Base-by-base conservation (phyloP, 2,113 vertebrate genomes). In the Ceyx melanurus region DNA sequence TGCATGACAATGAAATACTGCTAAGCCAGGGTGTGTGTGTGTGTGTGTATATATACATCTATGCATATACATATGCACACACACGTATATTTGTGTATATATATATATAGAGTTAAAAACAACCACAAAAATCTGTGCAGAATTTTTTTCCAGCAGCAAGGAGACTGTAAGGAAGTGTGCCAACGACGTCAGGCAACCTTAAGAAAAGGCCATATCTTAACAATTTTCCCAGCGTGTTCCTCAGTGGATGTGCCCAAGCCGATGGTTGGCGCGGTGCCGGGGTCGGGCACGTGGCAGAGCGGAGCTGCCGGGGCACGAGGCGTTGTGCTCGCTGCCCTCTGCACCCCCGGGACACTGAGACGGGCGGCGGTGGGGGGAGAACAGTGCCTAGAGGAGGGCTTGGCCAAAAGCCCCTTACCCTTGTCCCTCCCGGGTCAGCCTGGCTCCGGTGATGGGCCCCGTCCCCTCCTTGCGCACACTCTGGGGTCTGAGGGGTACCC, bases 1-100 rank as follows among this genome's bases (percentile, higher is more conserved):
- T 97, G 98, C 98, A 98, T 97, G 98, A 96, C 94, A 94, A 89
- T 58, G 88, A 94, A 96, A 87, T 94, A 94, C 92, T 97, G 97
- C 96, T 91, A 96, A 97, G 82, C 95, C 97, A 97, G 98, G 97
- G 95, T 95, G 82, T 90, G 83, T 80, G 81, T 93, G 81, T 93
- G 91, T 83, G 45, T 67, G 5, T 92, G 23, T 95, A 53, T 95
- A 51, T 83, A 48, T 61, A 81, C 40, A 45, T 17, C 48, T 9
- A 14, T 68, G 65, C 84, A 88, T 65, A 75, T 80, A 65, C 58
- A 40, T 80, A 64, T 25, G 62, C 81, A 74, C 90, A 78, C 46
- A 91, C 13, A 33, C 64, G 11, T 33, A 58, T 40, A 85, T 57
- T 54, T 31, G 45, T 40, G 79, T 19, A 82, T 56, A 50, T 76